These are phyloP conservation scores for Entomobrya proxima DNA, from an alignment of 2,888 invertebrate species.

Conservation along the genomic window DNA sequence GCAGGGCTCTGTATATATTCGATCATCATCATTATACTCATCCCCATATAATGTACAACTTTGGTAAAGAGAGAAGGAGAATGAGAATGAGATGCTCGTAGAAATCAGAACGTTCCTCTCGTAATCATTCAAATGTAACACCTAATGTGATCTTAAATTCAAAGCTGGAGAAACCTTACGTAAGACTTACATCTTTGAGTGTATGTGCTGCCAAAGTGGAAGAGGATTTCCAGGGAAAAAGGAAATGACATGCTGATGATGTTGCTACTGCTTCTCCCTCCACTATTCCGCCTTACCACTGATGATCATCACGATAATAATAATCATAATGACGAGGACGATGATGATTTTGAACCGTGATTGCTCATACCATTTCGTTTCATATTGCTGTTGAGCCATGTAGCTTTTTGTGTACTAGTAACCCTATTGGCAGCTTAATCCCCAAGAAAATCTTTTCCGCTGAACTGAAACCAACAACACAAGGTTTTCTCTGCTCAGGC, in stretches of 20 bases:
- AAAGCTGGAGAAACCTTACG: not conserved
- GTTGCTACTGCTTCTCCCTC: too few relatives aligned
- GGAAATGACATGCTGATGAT: slow-evolving; percentile 49
- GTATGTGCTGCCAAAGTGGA: slow-evolving; percentile 22
- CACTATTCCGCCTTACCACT: too few relatives aligned
- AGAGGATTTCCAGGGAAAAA: slow-evolving; percentile 13
- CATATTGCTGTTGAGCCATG: too few relatives aligned
- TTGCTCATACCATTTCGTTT: slow-evolving; percentile 55
- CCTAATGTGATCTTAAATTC: slow-evolving; percentile 28
- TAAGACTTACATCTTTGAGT: not conserved
- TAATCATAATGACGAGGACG: slow-evolving; percentile 5
- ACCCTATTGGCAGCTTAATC: too few relatives aligned
- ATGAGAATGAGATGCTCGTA: too few relatives aligned
- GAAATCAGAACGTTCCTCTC: not conserved
- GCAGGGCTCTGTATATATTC: not conserved
- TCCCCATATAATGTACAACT: too few relatives aligned
- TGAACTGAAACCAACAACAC: not conserved
- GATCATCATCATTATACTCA: too few relatives aligned
- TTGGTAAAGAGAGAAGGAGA: too few relatives aligned
- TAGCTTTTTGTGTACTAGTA: not conserved
- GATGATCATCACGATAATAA: slow-evolving; percentile 7
- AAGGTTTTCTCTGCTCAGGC: too few relatives aligned
- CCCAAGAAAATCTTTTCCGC: not conserved
- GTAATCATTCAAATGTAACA: slow-evolving; percentile 53
- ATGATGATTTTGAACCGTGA: slow-evolving; percentile 59